Evolutionary conservation across 1,140 invertebrate genomes (phyloP), one percentile per base, ranked within the genome.

Genomic region (Holotrichia oblita): DNA sequence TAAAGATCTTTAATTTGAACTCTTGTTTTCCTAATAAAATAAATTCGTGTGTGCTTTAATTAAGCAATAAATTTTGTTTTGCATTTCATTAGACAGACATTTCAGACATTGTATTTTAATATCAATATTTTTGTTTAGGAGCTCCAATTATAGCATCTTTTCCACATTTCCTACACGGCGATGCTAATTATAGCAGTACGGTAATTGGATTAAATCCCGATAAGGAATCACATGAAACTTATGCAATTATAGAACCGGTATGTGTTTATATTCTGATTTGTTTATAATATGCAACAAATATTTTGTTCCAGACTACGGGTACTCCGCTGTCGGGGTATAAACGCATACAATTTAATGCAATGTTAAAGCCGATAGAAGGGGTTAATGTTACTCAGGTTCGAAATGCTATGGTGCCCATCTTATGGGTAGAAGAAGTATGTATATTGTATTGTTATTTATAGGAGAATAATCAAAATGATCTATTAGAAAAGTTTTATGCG

Each of bases 391-490:
- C 44, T 2, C 42, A 76, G n/a, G 40, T 74, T 74, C 73, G 40
- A 7, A 55, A 55, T n/a, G 44, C 78, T 12, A 17, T 79, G 20
- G 17, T 79, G 4, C 78, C 78, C 3, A 55, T 79, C 17, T 59
- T 79, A 59, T 79, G 78, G 78, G 74, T 79, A 40, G 78, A 79
- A 76, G 78, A 79, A 24, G 78, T 79, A 79, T 17, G 27, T 17
- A 55, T 24, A 14, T 12, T 34, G 27, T 34, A 34, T 34, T 34
- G n/a, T n/a, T n/a, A n/a, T n/a, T n/a, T n/a, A n/a, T n/a, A n/a
- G n/a, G n/a, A n/a, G n/a, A n/a, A n/a, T n/a, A n/a, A n/a, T n/a
- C n/a, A n/a, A n/a, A n/a, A n/a, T n/a, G n/a, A n/a, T n/a, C n/a
- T n/a, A n/a, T n/a, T n/a, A n/a, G n/a, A n/a, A n/a, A n/a, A n/a